phyloP scores from a whole-genome alignment of 2,113 vertebrate species.

The Corvus cornix region DNA sequence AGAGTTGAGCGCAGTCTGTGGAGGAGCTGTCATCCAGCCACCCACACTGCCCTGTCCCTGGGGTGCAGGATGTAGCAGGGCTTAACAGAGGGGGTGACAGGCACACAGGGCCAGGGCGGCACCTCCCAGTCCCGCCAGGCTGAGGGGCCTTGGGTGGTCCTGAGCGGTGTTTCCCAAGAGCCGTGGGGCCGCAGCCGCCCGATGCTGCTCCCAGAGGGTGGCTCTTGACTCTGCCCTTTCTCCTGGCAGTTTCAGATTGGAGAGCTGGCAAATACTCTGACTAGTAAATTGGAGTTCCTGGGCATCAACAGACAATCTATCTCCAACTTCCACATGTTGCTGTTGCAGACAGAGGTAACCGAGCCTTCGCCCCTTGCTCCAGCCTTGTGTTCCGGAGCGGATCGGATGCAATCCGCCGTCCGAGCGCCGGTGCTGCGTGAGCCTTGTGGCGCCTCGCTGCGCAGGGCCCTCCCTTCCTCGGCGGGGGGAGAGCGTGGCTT shows the following conservation, averaged over 20 bases:
- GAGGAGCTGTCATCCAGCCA: not conserved
- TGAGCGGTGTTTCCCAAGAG: rapidly evolving
- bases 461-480: not conserved
- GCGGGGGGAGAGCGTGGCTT: conserved; percentile 7
- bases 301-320: conserved; percentile 95
- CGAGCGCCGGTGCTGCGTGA: not conserved
- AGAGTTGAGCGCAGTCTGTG: rapidly evolving
- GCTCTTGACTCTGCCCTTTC: conserved; percentile 19
- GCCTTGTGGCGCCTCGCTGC: not conserved
- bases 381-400: conserved; percentile 30
- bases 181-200: rapidly evolving
- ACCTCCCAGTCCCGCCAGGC: rapidly evolving
- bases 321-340: conserved; percentile 97
- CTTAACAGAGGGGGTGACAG: not conserved
- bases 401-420: conserved; percentile 11
- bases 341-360: conserved; percentile 95
- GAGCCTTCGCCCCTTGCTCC: conserved; percentile 44
- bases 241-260: conserved; percentile 95
- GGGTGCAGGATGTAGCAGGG: not conserved
- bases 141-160: not conserved
- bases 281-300: conserved; percentile 97
- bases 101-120: not conserved
- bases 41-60: not conserved
- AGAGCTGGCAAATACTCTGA: conserved; percentile 96
- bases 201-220: rapidly evolving